These are phyloP conservation scores for Leptinotarsa tumamoca DNA, from an alignment of 2,888 invertebrate genomes.

Conservation along the genomic window DNA sequence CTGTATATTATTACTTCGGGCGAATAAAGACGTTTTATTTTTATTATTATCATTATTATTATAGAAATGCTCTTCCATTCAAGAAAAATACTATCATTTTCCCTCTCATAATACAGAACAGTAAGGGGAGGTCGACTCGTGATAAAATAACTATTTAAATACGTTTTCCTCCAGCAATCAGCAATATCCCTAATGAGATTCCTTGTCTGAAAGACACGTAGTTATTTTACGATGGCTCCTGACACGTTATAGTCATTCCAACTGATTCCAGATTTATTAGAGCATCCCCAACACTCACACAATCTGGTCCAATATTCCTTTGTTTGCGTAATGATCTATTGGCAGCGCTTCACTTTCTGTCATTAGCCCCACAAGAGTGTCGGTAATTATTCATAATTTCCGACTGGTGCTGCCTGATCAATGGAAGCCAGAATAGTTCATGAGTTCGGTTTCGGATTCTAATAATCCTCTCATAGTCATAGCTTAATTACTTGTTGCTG, in stretches of 20 bases:
- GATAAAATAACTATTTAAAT: background rate
- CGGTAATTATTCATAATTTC: conserved; percentile 17
- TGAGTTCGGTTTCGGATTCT: background rate
- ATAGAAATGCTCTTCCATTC: no score
- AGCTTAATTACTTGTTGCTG: no score
- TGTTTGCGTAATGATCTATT: conserved; percentile 26
- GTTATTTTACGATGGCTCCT: conserved; percentile 16
- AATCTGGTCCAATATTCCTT: conserved; percentile 14
- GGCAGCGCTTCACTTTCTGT: conserved; percentile 6
- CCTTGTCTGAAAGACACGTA: conserved; percentile 19
- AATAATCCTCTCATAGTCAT: no score
- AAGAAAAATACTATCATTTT: no score
- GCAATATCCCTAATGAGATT: conserved; percentile 19
- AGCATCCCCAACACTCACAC: background rate
- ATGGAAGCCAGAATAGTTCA: background rate
- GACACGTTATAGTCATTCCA: conserved; percentile 7
- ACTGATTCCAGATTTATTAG: conserved; percentile 5
- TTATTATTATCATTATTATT: no score
- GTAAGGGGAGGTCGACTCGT: background rate
- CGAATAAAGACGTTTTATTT: no score
- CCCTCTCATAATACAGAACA: no score
- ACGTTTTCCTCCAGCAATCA: conserved; percentile 5
- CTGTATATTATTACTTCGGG: no score
- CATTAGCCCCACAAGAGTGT: conserved; percentile 2
- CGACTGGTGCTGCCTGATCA: background rate